These are phyloP conservation scores for Archocentrus centrarchus DNA, from an alignment of 2,113 vertebrate genomes.

Conservation along the genomic window DNA sequence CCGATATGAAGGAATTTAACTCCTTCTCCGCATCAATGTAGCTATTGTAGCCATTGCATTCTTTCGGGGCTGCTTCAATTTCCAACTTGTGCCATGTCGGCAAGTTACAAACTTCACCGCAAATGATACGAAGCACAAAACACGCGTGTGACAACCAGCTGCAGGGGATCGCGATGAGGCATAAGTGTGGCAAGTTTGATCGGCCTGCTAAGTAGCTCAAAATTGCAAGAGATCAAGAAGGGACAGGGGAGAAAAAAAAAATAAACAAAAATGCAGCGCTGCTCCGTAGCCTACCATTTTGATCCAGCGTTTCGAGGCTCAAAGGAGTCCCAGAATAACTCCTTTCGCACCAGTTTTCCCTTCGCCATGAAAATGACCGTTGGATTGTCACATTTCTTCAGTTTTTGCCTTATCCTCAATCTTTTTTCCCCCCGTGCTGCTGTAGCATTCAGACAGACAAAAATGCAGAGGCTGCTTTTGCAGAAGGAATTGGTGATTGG, in stretches of 20 bases:
- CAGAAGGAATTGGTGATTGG: conserved; percentile 88
- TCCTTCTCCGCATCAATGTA: conserved; percentile 75
- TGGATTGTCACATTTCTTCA: conserved; percentile 80
- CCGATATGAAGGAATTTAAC: conserved; percentile 79
- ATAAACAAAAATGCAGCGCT: conserved; percentile 63
- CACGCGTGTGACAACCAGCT: conserved; percentile 25
- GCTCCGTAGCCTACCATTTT: conserved; percentile 86
- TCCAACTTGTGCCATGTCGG: conserved; percentile 63
- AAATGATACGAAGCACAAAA: conserved; percentile 13
- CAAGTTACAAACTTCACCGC: conserved; percentile 79
- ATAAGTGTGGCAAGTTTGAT: conserved; percentile 72
- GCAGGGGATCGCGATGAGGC: conserved; percentile 14
- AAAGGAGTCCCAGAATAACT: conserved; percentile 83
- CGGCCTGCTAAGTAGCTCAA: conserved; percentile 74
- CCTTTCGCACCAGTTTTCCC: conserved; percentile 78
- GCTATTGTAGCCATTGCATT: conserved; percentile 74
- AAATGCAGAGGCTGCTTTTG: conserved; percentile 84
- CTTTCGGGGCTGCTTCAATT: conserved; percentile 61
- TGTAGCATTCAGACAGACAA: conserved; percentile 79
- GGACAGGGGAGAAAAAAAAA: conserved; percentile 43
- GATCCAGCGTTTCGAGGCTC: conserved; percentile 83
- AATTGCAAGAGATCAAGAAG: conserved; percentile 73
- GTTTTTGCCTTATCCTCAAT: conserved; percentile 66
- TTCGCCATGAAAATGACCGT: conserved; percentile 83
- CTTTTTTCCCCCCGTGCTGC: conserved; percentile 69